phyloP scores from a whole-genome alignment of 2,113 vertebrate species.

The Myotis brandtii region DNA sequence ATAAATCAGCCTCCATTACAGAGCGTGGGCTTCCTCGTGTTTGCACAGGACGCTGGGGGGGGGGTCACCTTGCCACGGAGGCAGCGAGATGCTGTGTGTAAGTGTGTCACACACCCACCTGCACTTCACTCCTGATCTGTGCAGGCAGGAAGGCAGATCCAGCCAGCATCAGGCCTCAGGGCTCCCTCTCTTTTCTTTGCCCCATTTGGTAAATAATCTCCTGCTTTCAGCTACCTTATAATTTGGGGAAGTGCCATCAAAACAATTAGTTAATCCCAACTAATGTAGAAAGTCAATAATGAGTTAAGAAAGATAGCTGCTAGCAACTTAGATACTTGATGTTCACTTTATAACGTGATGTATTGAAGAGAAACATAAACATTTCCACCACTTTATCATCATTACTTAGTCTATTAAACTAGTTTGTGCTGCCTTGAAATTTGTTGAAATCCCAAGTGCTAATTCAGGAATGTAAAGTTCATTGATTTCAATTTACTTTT shows the following conservation, averaged over 20 bases:
- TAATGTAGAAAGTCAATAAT: conserved; percentile 43
- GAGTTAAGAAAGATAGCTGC: conserved; percentile 41
- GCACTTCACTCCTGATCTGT: neutral
- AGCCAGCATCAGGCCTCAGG: neutral
- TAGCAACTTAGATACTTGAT: conserved; percentile 57
- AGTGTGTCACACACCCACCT: too few species aligned
- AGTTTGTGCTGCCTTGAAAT: conserved; percentile 56
- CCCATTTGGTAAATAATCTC: neutral
- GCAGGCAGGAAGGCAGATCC: neutral
- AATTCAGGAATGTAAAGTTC: conserved; percentile 64
- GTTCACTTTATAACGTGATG: conserved; percentile 56
- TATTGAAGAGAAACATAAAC: conserved; percentile 58
- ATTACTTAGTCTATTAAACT: conserved; percentile 62
- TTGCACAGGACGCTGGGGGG: neutral
- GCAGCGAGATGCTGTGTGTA: rapidly evolving
- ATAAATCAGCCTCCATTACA: neutral
- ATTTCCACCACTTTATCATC: conserved; percentile 62
- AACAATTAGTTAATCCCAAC: conserved; percentile 38
- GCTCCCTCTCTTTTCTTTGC: neutral
- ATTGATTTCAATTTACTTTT: conserved; percentile 58
- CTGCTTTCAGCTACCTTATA: conserved; percentile 20
- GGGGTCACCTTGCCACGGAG: neutral
- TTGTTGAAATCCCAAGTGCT: conserved; percentile 47
- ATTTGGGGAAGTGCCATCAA: conserved; percentile 50
- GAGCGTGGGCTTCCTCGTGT: neutral